A percentile compares a stretch with the other conserved stretches of the same genome.
Conservation (phyloP, 2,113 vertebrate genomes). For the Anolis carolinensis region DNA sequence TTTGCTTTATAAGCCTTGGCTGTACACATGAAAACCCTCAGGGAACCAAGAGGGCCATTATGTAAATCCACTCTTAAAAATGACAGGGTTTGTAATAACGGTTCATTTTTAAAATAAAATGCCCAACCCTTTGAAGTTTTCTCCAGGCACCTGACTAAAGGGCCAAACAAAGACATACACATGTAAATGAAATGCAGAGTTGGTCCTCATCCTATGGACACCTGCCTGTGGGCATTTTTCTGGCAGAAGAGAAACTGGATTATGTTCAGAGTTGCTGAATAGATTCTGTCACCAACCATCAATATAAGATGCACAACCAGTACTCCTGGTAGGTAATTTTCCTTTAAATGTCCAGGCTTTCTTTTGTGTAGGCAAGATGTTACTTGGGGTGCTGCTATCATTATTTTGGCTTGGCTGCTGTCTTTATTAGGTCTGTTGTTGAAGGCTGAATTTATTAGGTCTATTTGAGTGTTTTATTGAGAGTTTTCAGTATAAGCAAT, state of each 20-base stretch:
- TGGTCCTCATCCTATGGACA: background rate
- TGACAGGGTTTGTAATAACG: background rate
- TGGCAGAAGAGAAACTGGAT: background rate
- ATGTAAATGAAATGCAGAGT: background rate
- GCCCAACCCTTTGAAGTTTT: background rate
- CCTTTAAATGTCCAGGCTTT: background rate
- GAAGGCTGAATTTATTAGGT: background rate
- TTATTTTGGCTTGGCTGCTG: too few relatives aligned
- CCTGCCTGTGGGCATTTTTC: background rate
- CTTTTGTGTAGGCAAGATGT: background rate
- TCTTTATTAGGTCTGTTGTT: background rate
- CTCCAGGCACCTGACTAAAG: background rate
- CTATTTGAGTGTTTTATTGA: background rate
- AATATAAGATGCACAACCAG: background rate
- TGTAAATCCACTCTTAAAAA: background rate
- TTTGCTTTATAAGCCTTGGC: conserved; percentile 40
- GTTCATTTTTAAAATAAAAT: conserved; percentile 27
- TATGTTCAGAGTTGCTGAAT: too few relatives aligned
- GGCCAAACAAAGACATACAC: background rate
- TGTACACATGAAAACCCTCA: conserved; percentile 17
- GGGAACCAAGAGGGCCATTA: conserved; percentile 21
- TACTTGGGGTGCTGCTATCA: background rate
- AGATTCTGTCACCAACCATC: background rate
- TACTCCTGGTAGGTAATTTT: too few relatives aligned
- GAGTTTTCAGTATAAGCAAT: background rate